phyloP scores from a whole-genome alignment of 2,888 invertebrate genomes.

The Drosophila hawaiiensis region DNA sequence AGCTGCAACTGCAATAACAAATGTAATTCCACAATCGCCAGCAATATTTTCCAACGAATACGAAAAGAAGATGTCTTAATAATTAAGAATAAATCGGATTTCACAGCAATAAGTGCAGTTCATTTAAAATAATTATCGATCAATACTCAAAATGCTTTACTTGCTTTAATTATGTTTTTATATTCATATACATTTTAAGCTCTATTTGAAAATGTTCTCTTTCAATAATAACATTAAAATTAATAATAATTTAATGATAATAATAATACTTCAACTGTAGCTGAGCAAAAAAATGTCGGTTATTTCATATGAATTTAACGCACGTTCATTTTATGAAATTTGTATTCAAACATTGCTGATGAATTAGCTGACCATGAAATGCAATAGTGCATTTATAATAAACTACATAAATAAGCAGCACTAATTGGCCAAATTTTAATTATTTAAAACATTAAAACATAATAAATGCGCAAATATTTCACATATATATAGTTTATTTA shows the following conservation, averaged over 20 bases:
- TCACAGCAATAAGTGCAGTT: background rate
- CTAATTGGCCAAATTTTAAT: conserved; percentile 4
- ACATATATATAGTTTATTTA: background rate
- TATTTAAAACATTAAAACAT: background rate
- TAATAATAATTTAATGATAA: background rate
- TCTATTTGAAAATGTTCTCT: background rate
- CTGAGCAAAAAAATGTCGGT: background rate
- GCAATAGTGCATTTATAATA: conserved; percentile 4
- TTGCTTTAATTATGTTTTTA: background rate
- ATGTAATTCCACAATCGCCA: background rate
- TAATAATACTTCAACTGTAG: background rate
- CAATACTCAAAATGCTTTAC: background rate
- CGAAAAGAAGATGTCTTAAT: background rate
- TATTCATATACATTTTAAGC: background rate
- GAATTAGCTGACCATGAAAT: background rate
- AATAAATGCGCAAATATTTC: background rate
- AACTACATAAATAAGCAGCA: background rate
- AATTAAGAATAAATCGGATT: background rate
- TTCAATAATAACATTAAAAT: background rate
- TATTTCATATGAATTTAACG: background rate
- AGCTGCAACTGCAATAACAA: background rate
- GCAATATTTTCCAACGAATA: background rate
- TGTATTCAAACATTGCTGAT: background rate
- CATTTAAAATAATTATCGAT: background rate
- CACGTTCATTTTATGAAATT: background rate